A percentile compares a stretch with the other conserved stretches of the same genome.
These are phyloP conservation scores for Panorpa germanica DNA, from an alignment of 2,888 invertebrate species.

Conservation along the genomic window DNA sequence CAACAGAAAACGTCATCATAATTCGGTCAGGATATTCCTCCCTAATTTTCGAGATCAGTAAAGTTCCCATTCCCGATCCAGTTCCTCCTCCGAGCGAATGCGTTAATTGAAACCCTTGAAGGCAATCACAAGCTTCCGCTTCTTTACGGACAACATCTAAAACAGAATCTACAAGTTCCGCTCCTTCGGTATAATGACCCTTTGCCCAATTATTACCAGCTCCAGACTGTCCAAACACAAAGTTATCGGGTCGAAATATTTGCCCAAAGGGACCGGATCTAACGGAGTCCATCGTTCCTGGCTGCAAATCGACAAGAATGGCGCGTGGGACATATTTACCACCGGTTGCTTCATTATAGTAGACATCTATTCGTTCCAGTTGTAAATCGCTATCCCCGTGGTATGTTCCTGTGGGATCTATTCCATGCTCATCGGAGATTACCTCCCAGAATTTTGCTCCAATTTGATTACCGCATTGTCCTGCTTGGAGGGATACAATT, in stretches of 20 bases:
- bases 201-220: conserved; percentile 42
- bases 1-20: conserved; percentile 51
- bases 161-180: conserved; percentile 46
- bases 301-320: conserved; percentile 43
- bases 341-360: conserved; percentile 47
- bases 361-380: conserved; percentile 54
- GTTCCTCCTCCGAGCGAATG: conserved; percentile 61
- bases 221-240: conserved; percentile 36
- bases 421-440: conserved; percentile 57
- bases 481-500: conserved; percentile 89
- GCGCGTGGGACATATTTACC: conserved; percentile 40
- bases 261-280: conserved; percentile 37
- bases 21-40: conserved; percentile 65
- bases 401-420: conserved; percentile 47
- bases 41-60: conserved; percentile 50
- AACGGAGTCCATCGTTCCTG: conserved; percentile 45
- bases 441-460: conserved; percentile 69
- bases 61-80: conserved; percentile 55
- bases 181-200: conserved; percentile 58
- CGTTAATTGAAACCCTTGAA: conserved; percentile 56
- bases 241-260: conserved; percentile 42
- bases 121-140: conserved; percentile 56
- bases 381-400: conserved; percentile 49
- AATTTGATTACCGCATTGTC: conserved; percentile 89
- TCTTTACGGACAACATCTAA: conserved; percentile 45